phyloP scores from a whole-genome alignment of 1,140 invertebrate genomes.

The Anoplolepis gracilipes region DNA sequence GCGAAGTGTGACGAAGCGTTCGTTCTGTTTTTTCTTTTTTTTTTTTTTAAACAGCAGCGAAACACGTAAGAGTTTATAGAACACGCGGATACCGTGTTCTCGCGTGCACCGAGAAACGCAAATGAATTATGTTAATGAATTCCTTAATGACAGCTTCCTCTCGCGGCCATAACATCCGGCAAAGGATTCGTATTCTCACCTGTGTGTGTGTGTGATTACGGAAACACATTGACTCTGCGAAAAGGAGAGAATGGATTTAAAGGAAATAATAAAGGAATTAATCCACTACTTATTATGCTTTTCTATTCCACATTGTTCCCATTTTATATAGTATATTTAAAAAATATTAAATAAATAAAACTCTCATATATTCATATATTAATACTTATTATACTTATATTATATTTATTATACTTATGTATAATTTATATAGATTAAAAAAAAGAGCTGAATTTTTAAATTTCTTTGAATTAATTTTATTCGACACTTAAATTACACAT shows the following conservation, averaged over 20 bases:
- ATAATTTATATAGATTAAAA: too few species aligned
- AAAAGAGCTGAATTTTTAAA: too few species aligned
- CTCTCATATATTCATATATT: background rate
- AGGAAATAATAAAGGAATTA: background rate
- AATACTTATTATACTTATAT: too few species aligned
- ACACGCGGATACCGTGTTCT: background rate
- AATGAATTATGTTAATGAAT: constrained; percentile 55
- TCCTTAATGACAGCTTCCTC: constrained; percentile 36
- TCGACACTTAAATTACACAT: too few species aligned
- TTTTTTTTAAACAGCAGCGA: background rate
- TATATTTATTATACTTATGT: too few species aligned
- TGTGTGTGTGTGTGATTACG: too few species aligned
- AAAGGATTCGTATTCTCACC: background rate
- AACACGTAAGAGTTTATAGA: background rate
- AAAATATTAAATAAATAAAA: background rate
- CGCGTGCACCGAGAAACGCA: constrained; percentile 13
- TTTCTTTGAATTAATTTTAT: too few species aligned
- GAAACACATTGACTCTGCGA: background rate
- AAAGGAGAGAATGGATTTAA: background rate
- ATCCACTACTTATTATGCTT: background rate
- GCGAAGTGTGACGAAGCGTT: constrained; percentile 48
- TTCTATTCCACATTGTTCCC: background rate
- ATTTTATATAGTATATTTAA: too few species aligned
- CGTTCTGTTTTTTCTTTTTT: background rate
- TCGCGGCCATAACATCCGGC: constrained; percentile 10